A percentile compares a stretch with the other conserved stretches of the same genome.
Conservation (phyloP, 2,797 vertebrate species). For the Thripadectes ignobilis region DNA sequence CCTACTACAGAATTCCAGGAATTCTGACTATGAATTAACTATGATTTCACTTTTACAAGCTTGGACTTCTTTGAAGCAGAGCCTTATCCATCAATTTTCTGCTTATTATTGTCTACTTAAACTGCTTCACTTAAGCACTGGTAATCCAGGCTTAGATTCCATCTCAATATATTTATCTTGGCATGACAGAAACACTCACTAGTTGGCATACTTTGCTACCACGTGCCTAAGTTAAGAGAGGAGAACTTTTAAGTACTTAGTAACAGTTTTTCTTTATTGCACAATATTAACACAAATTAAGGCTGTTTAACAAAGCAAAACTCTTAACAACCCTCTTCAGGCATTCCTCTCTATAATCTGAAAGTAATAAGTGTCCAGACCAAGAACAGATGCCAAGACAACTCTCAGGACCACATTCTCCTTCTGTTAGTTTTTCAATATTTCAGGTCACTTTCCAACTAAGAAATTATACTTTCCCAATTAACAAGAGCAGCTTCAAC, state of each 20-base stretch:
- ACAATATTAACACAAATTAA: background rate
- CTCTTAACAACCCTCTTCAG: background rate
- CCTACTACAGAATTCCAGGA: background rate
- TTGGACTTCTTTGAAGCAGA: background rate
- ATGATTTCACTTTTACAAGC: background rate
- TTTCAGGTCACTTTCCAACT: background rate
- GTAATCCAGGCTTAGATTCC: background rate
- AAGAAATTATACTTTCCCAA: rapidly evolving
- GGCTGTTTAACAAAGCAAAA: background rate
- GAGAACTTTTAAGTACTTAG: background rate
- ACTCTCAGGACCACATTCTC: background rate
- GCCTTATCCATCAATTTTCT: background rate
- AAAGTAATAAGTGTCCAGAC: background rate
- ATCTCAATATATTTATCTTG: background rate
- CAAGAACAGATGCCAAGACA: background rate
- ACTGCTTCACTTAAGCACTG: background rate
- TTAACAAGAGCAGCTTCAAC: background rate
- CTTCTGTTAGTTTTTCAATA: background rate
- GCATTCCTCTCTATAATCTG: background rate
- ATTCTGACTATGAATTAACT: background rate
- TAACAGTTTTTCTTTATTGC: background rate
- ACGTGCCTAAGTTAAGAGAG: background rate
- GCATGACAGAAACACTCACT: background rate
- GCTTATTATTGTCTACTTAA: background rate
- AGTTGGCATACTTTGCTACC: background rate